These are phyloP conservation scores for Gobiocypris rarus DNA, from an alignment of 2,113 vertebrate genomes.

Conservation along the genomic window DNA sequence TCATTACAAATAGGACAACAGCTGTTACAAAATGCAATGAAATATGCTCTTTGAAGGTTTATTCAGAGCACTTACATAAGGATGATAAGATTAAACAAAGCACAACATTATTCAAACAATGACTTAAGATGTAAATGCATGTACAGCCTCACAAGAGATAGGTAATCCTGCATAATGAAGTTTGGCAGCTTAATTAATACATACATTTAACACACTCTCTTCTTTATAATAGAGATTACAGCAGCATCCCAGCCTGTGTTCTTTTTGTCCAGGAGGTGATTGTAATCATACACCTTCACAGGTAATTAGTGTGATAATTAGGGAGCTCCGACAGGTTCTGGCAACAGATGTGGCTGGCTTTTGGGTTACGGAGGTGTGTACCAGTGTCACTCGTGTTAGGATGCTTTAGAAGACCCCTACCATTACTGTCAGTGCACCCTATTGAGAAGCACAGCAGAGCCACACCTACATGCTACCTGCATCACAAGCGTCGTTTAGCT, in stretches of 20 bases:
- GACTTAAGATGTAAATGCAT: neutral
- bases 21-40: neutral
- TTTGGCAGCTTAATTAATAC: constrained; percentile 36
- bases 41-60: neutral
- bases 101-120: constrained; percentile 19
- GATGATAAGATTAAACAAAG: constrained; percentile 24
- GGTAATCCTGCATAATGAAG: constrained; percentile 22
- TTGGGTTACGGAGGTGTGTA: constrained; percentile 39
- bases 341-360: constrained; percentile 52
- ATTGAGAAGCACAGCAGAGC: constrained; percentile 27
- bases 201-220: constrained; percentile 17
- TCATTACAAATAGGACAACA: neutral
- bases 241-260: constrained; percentile 22
- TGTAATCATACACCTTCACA: constrained; percentile 54
- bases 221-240: constrained; percentile 43
- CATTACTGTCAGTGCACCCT: constrained; percentile 49
- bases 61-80: neutral
- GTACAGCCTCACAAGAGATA: neutral
- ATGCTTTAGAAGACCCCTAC: constrained; percentile 28
- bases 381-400: constrained; percentile 29
- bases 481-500: constrained; percentile 7
- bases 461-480: constrained; percentile 51
- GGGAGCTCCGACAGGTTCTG: constrained; percentile 35
- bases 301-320: constrained; percentile 53
- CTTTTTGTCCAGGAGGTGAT: constrained; percentile 38